Evolutionary conservation across 2,888 invertebrate species (phyloP), one percentile per base, ranked within the genome.

Genomic region (Latheticus oryzae): DNA sequence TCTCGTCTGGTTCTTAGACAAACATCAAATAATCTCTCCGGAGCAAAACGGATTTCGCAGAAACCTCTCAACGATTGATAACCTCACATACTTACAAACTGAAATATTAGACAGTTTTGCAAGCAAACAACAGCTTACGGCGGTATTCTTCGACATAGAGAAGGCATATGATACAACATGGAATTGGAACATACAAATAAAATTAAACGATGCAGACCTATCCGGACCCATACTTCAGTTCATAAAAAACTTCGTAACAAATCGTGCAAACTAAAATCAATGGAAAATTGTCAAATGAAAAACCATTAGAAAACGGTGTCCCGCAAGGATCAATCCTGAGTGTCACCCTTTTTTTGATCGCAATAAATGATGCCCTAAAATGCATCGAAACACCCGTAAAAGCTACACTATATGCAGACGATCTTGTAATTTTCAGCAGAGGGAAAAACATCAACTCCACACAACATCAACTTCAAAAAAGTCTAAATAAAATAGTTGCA

Each of bases 291-390:
- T 33, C 38, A 5, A 26, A 15, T 9, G n/a, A 15, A n/a, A 47
- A 33, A 21, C 8, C 23, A 5, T 12, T 38, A 24, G 16, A 57
- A 33, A 57, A 58, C 48, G 55, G 55, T 5, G 43, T 35, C 7
- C 48, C 60, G 16, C 52, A 60, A 45, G 57, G 53, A 5, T 60
- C 60, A 3, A 33, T 56, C 3, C 11, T 56, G 16, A 51, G 52
- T 9, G 8, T 38, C 1, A 60, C 57, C 8, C n/a, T n/a, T n/a
- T n/a, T 53, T 60, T 28, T 58, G 13, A 45, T 58, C n/a, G 53
- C 53, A 1, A 53, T 57, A n/a, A 60, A 60, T 16, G 33, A 47
- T 12, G 33, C 51, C 17, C 16, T 9, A 5, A 12, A 28, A 16
- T 7, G 9, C 7, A 45, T 45, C 1, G 3, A 5, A 2, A 2